A percentile compares a stretch with the other conserved stretches of the same genome.
Conservation (phyloP, 1,140 invertebrate genomes). For the Ridgeia piscesae region DNA sequence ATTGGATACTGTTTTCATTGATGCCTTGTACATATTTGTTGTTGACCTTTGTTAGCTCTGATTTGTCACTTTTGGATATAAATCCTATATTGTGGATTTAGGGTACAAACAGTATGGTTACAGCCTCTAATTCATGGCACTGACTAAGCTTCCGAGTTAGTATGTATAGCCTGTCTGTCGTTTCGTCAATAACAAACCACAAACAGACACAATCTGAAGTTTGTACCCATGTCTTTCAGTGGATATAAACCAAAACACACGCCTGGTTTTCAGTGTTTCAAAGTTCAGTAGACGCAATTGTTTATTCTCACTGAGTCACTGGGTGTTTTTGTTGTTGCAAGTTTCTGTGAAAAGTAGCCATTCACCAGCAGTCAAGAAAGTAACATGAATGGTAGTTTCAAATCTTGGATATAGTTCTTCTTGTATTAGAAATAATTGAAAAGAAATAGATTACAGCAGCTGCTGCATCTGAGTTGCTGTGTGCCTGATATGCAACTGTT, state of each 20-base stretch:
- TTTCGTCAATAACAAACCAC: background rate
- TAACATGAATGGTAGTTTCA: background rate
- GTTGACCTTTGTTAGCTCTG: background rate
- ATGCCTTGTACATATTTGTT: background rate
- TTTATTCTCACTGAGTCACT: background rate
- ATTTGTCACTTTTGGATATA: background rate
- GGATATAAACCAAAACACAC: background rate
- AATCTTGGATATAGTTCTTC: background rate
- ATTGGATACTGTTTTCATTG: too few species aligned
- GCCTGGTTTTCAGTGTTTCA: background rate
- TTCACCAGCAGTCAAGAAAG: background rate
- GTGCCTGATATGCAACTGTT: too few species aligned
- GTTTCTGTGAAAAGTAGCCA: background rate
- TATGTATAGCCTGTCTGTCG: background rate
- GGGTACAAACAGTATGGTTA: background rate
- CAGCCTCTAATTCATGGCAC: background rate
- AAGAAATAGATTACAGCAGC: background rate
- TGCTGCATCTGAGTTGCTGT: background rate
- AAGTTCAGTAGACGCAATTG: background rate
- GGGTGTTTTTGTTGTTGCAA: background rate
- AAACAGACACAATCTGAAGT: background rate
- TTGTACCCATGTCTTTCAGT: background rate
- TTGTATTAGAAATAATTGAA: background rate
- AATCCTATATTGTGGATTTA: background rate
- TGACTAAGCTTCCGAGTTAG: background rate